These are phyloP conservation scores for Eurypyga helias DNA, from an alignment of 2,113 vertebrate genomes.

Conservation along the genomic window DNA sequence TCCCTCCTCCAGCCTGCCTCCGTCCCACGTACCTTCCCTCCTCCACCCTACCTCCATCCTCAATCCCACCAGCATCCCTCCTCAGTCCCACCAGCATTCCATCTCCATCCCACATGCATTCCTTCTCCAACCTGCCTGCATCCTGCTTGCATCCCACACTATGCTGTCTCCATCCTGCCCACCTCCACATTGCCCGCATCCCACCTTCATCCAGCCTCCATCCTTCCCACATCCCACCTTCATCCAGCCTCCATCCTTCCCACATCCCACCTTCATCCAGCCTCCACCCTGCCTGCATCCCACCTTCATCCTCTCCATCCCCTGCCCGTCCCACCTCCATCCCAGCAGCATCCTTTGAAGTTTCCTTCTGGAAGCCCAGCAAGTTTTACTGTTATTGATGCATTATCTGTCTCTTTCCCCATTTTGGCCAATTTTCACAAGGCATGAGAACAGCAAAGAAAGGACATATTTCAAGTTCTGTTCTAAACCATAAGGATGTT, in stretches of 20 bases:
- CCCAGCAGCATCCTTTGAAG: not conserved
- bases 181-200: not conserved
- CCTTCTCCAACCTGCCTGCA: no score
- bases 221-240: no score
- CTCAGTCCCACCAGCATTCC: not conserved
- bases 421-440: not conserved
- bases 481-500: not conserved
- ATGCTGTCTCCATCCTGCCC: not conserved
- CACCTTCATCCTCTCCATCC: not conserved
- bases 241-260: not conserved
- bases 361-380: not conserved
- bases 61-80: not conserved
- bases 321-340: not conserved
- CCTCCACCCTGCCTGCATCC: no score
- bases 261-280: not conserved
- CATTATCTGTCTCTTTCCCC: not conserved
- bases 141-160: no score
- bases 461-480: not conserved
- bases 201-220: not conserved
- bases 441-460: not conserved
- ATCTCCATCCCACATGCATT: no score
- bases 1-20: not conserved
- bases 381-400: not conserved
- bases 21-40: no score
- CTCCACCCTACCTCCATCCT: not conserved